Conservation (phyloP, 2,113 vertebrate species). For the Malurus melanocephalus region DNA sequence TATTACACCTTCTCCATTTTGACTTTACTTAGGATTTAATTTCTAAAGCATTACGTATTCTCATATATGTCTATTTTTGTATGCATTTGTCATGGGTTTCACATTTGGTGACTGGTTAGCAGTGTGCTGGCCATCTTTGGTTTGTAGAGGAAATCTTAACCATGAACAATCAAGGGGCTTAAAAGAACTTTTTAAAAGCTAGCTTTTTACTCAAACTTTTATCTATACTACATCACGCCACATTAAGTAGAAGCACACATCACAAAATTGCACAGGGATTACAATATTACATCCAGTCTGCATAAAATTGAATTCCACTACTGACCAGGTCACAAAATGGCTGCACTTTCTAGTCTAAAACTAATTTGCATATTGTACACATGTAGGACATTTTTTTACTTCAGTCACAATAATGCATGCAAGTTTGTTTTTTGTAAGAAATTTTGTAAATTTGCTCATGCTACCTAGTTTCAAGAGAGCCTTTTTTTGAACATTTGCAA, state of each 20-base stretch:
- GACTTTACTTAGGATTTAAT: slow-evolving; percentile 76
- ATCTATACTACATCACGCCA: slow-evolving; percentile 85
- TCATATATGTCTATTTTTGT: slow-evolving; percentile 45
- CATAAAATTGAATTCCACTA: slow-evolving; percentile 84
- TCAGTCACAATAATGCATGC: slow-evolving; percentile 95
- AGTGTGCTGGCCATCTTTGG: slow-evolving; percentile 87
- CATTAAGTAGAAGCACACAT: slow-evolving; percentile 86
- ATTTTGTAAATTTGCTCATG: slow-evolving; percentile 85
- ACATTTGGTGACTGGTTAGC: slow-evolving; percentile 83
- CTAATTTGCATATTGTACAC: slow-evolving; percentile 89
- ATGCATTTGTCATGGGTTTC: slow-evolving; percentile 71
- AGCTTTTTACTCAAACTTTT: slow-evolving; percentile 71
- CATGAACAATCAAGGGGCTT: slow-evolving; percentile 75
- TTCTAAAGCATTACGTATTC: slow-evolving; percentile 68
- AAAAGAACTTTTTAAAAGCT: slow-evolving; percentile 69
- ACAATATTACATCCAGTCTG: slow-evolving; percentile 92
- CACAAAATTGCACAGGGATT: slow-evolving; percentile 92
- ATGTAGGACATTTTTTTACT: slow-evolving; percentile 87
- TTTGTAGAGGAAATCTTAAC: slow-evolving; percentile 80
- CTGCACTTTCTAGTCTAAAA: slow-evolving; percentile 90
- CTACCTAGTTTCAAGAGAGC: slow-evolving; percentile 84
- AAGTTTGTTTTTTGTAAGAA: slow-evolving; percentile 85
- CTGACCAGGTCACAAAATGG: slow-evolving; percentile 86
- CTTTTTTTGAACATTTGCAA: slow-evolving; percentile 76
- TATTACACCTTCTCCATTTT: slow-evolving; percentile 84